Base-by-base conservation (phyloP, 2,113 vertebrate genomes). In the Osmerus mordax region DNA sequence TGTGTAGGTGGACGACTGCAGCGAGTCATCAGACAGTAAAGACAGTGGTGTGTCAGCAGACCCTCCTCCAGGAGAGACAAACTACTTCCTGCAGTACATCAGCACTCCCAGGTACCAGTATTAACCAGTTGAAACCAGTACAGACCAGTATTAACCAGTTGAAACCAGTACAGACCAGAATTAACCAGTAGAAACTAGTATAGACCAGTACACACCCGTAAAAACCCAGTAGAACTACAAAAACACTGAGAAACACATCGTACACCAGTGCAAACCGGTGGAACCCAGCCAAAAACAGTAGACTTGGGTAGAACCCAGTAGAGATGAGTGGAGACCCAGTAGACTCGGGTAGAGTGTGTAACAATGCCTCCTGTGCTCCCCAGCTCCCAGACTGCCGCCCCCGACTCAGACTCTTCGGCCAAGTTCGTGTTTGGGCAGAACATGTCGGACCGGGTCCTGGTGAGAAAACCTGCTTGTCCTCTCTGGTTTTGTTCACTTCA, bases 391-490 rank as follows among this genome's bases (percentile, higher is more conserved):
- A 93, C 90, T 68, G 88, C 91, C 1, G 80, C 84, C 11, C 90
- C 87, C 71, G 92, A 82, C 55, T 77, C 87, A 7, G 94, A 94
- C 2, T 79, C 91, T 54, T 89, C 87, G 76, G 91, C 87, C 84
- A 96, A 93, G 60, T 96, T 96, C 75, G 88, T 96, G 13, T 96
- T 96, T 86, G 94, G 94, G 53, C 93, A 96, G 89, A 96, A 96
- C 81, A 96, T 96, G 94, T 94, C 91, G 3, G 94, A 94, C 61
- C 89, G 94, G 2, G 94, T 96, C 41, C 70, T 96, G 92, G 94
- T 96, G 82, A 95, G 93, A 28, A 14, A 9, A 63, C 15, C 62
- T 41, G 21, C 11, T 71, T 21, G 21, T 72, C 32, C 32, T 36
- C 32, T 36, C 32, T 36, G 7, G 32, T 36, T 4, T 1, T 5